Conservation (phyloP, 2,797 vertebrate species). For the Leuciscus waleckii region DNA sequence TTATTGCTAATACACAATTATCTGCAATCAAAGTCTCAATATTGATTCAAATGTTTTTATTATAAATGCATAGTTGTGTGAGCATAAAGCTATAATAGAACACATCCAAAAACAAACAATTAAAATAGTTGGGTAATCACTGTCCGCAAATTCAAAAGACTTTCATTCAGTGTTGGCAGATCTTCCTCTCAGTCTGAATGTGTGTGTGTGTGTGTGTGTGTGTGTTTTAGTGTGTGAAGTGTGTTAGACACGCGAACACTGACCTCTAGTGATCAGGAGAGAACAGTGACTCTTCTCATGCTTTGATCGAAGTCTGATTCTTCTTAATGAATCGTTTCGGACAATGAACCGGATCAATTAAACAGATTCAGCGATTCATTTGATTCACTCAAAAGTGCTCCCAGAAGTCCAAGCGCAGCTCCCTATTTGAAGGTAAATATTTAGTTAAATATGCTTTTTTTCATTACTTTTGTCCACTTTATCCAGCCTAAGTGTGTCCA, state of each 20-base stretch:
- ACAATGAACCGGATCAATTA: neutral
- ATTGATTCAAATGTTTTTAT: neutral
- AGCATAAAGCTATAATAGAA: neutral
- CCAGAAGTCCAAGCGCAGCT: neutral
- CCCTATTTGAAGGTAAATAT: neutral
- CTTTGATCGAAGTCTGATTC: neutral
- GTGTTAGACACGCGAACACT: neutral
- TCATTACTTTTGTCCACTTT: neutral
- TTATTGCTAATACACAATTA: neutral
- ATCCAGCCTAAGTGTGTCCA: neutral
- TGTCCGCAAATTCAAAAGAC: neutral
- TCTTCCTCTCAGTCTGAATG: neutral
- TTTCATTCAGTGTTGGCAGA: neutral
- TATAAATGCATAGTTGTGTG: neutral
- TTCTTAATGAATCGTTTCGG: neutral
- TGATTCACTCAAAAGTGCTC: neutral
- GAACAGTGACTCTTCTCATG: neutral
- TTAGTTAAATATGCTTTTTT: neutral
- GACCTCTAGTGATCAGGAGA: slow-evolving; percentile 1
- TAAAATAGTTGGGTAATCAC: neutral
- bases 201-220: neutral
- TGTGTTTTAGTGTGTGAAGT: neutral
- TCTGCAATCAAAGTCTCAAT: neutral
- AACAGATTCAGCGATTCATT: neutral
- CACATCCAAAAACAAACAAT: neutral